Evolutionary conservation across 2,888 invertebrate species (phyloP), one percentile per base, ranked within the genome.

Genomic region (Aromia moschata): DNA sequence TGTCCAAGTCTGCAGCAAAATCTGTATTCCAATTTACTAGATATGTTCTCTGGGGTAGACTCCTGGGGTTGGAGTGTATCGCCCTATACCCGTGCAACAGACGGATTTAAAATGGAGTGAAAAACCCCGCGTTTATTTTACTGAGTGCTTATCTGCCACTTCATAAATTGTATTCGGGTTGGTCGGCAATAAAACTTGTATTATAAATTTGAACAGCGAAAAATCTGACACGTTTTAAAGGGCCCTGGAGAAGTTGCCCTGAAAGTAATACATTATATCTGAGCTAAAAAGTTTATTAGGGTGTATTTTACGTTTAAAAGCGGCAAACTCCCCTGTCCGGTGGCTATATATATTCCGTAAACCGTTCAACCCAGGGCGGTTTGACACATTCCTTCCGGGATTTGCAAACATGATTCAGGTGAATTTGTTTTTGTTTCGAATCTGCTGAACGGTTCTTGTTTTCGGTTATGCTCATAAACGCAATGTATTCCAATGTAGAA

Each of bases 41-140:
- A n/a, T n/a, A n/a, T n/a, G n/a, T n/a, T n/a, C n/a, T n/a, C n/a
- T n/a, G n/a, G n/a, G n/a, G n/a, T n/a, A n/a, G n/a, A n/a, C n/a
- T n/a, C n/a, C n/a, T n/a, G n/a, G n/a, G n/a, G n/a, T n/a, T n/a
- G n/a, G n/a, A n/a, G n/a, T n/a, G n/a, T n/a, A n/a, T n/a, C n/a
- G n/a, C n/a, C n/a, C n/a, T n/a, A n/a, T n/a, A n/a, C n/a, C n/a
- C 43, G 36, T 41, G 31, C 33, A 43, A 58, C 45, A 47, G 56
- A 46, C 17, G 16, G 53, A 58, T 43, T 47, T 41, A 52, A 43
- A 43, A 33, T 33, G 16, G 37, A 58, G 52, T 30, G 55, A 45
- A 44, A 62, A 62, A 54, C 53, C 56, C 49, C 16, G n/a, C 59
- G 56, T 59, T 56, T 62, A 59, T 59, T 62, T 59, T 54, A 49